phyloP scores from a whole-genome alignment of 2,797 vertebrate species.

The Meda fulgida region DNA sequence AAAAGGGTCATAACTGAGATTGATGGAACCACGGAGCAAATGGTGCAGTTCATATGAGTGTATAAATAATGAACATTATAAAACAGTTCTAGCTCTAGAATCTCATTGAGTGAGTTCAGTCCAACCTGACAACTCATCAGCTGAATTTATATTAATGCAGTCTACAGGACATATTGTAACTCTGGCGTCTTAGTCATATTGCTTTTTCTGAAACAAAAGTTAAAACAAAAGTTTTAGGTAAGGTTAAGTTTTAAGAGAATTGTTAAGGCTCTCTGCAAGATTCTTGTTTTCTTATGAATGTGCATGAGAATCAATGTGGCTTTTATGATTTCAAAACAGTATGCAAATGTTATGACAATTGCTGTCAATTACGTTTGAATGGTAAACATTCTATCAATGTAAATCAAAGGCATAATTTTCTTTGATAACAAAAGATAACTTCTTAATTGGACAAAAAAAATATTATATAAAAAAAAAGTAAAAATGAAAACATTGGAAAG shows the following conservation, averaged over 20 bases:
- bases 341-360: neutral
- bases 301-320: neutral
- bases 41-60: neutral
- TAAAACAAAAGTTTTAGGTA: neutral
- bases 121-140: neutral
- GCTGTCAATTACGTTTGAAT: neutral
- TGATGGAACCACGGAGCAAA: conserved; percentile 1
- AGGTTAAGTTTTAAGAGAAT: neutral
- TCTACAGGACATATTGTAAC: neutral
- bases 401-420: neutral
- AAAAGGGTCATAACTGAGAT: neutral
- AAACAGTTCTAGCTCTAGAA: neutral
- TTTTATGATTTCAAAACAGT: neutral
- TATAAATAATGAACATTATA: conserved; percentile 1
- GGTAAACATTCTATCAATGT: neutral
- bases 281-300: neutral
- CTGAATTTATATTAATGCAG: conserved; percentile 15
- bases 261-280: neutral
- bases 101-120: neutral
- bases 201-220: too few relatives aligned
- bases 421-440: neutral
- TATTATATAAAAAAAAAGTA: neutral
- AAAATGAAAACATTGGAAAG: neutral
- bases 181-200: neutral
- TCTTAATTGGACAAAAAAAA: neutral